phyloP scores from a whole-genome alignment of 2,888 invertebrate genomes.

The Liopterus haemorrhoidalis region DNA sequence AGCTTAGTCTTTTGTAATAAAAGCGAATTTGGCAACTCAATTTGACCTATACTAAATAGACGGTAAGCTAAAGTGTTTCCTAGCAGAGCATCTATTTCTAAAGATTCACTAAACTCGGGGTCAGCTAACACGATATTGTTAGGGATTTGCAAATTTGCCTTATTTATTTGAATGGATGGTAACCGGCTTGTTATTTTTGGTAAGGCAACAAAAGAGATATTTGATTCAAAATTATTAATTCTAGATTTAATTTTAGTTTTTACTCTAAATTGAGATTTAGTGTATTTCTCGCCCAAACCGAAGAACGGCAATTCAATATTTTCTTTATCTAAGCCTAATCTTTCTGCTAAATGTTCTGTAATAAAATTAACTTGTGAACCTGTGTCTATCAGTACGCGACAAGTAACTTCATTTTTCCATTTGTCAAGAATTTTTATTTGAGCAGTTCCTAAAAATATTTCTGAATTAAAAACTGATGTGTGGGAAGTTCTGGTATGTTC shows the following conservation, averaged over 20 bases:
- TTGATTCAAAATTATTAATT: background rate
- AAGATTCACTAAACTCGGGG: conserved; percentile 1
- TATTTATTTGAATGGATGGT: background rate
- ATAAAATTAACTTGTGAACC: background rate
- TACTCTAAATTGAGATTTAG: background rate
- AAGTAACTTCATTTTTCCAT: background rate
- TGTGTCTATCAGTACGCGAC: background rate
- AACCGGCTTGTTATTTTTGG: background rate
- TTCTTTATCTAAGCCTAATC: background rate
- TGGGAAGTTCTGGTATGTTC: too few relatives aligned
- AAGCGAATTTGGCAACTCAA: background rate
- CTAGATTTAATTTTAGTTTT: background rate
- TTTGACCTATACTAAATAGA: background rate
- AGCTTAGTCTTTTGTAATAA: background rate
- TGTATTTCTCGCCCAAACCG: background rate
- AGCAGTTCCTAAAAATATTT: background rate
- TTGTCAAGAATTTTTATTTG: background rate
- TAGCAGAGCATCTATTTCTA: background rate
- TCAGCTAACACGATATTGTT: background rate
- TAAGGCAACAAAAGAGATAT: background rate
- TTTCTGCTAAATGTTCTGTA: background rate
- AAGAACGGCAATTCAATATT: background rate
- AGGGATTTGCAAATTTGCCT: background rate
- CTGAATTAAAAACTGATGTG: background rate
- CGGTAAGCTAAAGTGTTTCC: background rate